These are phyloP conservation scores for Gymnobelideus leadbeateri DNA, from an alignment of 2,113 vertebrate species.

Conservation along the genomic window DNA sequence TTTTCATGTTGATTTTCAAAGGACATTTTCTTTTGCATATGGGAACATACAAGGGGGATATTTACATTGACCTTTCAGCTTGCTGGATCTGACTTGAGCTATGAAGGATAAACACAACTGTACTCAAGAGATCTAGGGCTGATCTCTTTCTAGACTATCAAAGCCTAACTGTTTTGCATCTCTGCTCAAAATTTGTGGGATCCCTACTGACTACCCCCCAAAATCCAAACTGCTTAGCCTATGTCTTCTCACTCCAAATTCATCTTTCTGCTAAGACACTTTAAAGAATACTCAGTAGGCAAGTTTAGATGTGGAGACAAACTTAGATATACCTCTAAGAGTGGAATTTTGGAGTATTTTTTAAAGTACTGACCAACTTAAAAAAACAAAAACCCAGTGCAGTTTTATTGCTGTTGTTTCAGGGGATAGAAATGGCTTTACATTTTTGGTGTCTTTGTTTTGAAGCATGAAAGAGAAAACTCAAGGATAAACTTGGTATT, in stretches of 20 bases:
- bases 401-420: neutral
- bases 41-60: neutral
- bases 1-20: neutral
- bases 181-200: neutral
- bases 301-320: neutral
- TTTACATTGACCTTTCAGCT: neutral
- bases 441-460: neutral
- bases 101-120: neutral
- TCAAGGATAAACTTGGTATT: neutral
- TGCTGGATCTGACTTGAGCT: neutral
- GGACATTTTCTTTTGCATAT: neutral
- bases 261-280: neutral
- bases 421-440: neutral
- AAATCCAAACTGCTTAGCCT: neutral
- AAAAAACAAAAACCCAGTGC: too few relatives aligned
- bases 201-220: neutral
- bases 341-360: neutral
- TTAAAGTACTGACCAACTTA: neutral
- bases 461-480: neutral
- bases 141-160: neutral
- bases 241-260: neutral
- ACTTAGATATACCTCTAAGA: neutral
- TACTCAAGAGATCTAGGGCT: neutral
- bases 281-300: neutral
- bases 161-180: neutral